Evolutionary conservation across 2,888 invertebrate species (phyloP), one percentile per base, ranked within the genome.

Genomic region (Cantharis rufa): DNA sequence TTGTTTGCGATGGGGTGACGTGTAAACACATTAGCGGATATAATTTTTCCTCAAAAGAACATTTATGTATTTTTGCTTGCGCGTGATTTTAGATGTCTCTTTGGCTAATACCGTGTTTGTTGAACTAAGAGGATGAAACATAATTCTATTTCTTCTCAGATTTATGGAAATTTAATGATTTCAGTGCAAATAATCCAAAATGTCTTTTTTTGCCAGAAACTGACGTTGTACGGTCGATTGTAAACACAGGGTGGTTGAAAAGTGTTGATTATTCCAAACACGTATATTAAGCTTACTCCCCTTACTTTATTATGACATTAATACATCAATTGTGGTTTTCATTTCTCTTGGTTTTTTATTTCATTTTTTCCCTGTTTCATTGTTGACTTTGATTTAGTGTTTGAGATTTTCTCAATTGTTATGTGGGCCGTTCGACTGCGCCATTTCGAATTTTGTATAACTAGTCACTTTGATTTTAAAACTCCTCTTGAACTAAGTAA

Each of bases 1-100:
- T 48, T 48, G 48, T 48, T 48, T 48, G 48, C n/a, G 48, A 48
- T 48, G 48, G 48, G 48, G n/a, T 48, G 48, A 48, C 48, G 48
- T 48, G 48, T 48, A 48, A 48, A 48, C 48, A 48, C 48, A 48
- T 48, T 48, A 21, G 24, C 28, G 28, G 24, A 21, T 24, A 16
- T 15, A 63, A 62, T 15, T 70, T 70, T 24, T 71, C 13, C n/a
- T 62, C 24, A 71, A 62, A 71, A 71, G 48, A 48, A 48, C n/a
- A 48, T 48, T 48, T 48, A n/a, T 13, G 48, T n/a, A 48, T 48
- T 48, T n/a, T 48, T n/a, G 48, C 48, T 48, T 48, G 48, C n/a
- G n/a, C 48, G 48, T 48, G 48, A 48, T 48, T 48, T 48, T 48
- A n/a, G 13, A 48, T 7, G n/a, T 48, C 48, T 48, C 7, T 32